Evolutionary conservation across 2,888 invertebrate genomes (phyloP).

Genomic region (Microplitis deprimator): DNA sequence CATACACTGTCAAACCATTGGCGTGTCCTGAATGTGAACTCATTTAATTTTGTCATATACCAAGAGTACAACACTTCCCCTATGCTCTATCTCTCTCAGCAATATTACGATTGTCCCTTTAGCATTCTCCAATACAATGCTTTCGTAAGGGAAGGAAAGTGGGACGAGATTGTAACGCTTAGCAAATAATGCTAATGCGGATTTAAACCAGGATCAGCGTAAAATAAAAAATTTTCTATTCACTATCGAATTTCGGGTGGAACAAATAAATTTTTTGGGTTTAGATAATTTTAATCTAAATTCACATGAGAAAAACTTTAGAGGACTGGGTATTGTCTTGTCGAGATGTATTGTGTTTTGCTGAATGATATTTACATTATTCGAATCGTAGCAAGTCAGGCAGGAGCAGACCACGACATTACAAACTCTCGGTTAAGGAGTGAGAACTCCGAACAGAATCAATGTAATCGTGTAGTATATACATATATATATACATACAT

Average conservation of each 20-base stretch:
- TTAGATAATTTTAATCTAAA: too few species aligned
- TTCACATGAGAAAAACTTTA: too few species aligned
- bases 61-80: constrained; percentile 46
- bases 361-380: background rate
- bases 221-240: too few species aligned
- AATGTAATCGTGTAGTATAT: background rate
- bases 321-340: too few species aligned
- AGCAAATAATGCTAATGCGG: background rate
- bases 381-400: background rate
- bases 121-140: background rate
- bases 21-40: constrained; percentile 61
- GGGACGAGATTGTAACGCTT: background rate
- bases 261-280: too few species aligned
- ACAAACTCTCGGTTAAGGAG: background rate
- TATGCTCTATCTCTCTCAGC: constrained; percentile 2
- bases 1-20: constrained; percentile 21
- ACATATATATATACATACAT: too few species aligned
- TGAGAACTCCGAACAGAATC: background rate
- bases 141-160: background rate
- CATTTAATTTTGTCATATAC: constrained; percentile 62
- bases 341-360: too few species aligned
- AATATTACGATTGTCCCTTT: constrained; percentile 16
- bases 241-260: too few species aligned
- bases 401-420: background rate
- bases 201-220: background rate